phyloP scores from a whole-genome alignment of 2,113 vertebrate species.

The Oncorhynchus clarkii region DNA sequence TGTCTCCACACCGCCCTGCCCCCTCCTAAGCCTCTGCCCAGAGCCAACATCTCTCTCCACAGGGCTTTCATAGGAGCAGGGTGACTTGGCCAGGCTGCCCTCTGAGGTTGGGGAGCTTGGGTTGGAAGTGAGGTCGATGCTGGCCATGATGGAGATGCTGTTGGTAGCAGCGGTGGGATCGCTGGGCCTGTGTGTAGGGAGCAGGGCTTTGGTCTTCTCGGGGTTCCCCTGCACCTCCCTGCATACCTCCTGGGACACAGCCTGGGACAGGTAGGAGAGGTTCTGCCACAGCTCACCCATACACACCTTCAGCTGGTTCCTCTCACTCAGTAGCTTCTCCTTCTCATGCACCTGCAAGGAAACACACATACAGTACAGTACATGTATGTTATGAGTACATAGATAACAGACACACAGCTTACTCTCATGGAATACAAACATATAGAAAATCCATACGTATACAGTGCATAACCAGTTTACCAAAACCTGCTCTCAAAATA shows the following conservation, averaged over 20 bases:
- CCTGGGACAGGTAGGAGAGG: constrained; percentile 93
- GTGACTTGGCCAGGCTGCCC: constrained; percentile 71
- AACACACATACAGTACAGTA: background rate
- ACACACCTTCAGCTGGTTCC: constrained; percentile 90
- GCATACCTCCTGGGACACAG: constrained; percentile 93
- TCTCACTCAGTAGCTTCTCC: constrained; percentile 90
- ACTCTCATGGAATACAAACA: background rate
- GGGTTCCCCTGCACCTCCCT: constrained; percentile 84
- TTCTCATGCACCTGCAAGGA: constrained; percentile 84
- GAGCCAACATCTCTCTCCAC: constrained; percentile 59
- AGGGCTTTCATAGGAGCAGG: constrained; percentile 62
- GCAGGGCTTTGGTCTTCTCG: constrained; percentile 74
- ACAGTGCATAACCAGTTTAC: background rate
- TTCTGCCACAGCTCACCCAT: constrained; percentile 96
- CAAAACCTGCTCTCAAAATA: too few relatives aligned
- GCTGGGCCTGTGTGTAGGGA: constrained; percentile 78
- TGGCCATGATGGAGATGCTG: constrained; percentile 66
- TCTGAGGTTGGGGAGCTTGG: constrained; percentile 63
- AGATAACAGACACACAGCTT: constrained; percentile 1
- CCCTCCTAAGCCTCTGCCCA: constrained; percentile 32
- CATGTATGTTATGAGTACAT: background rate
- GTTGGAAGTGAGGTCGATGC: constrained; percentile 73
- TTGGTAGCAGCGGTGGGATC: constrained; percentile 47
- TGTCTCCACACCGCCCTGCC: constrained; percentile 53
- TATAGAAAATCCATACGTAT: background rate